Conservation (phyloP, 2,113 vertebrate genomes). For the Daubentonia madagascariensis region DNA sequence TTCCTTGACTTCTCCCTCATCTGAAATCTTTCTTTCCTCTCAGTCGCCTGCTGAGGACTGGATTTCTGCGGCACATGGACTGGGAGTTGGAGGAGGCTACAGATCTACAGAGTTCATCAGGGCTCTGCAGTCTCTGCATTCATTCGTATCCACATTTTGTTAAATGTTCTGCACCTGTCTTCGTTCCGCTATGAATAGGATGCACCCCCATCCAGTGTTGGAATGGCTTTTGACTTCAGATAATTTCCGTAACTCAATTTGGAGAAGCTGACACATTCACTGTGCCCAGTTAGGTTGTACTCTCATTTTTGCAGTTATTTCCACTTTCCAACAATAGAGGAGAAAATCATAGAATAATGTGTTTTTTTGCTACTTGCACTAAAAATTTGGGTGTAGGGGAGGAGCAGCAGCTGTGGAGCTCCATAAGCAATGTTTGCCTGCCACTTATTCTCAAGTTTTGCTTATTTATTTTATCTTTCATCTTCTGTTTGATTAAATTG, state of each 20-base stretch:
- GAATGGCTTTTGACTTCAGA: neutral
- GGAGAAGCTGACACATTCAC: neutral
- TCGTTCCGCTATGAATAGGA: neutral
- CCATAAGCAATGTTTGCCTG: neutral
- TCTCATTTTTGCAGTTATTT: neutral
- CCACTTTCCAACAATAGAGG: neutral
- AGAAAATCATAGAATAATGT: neutral
- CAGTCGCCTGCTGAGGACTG: neutral
- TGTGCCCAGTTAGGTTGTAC: neutral
- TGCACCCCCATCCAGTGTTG: neutral
- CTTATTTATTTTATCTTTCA: neutral
- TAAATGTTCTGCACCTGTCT: neutral
- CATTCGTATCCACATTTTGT: neutral
- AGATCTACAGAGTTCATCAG: neutral
- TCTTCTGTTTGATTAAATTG: slow-evolving; percentile 28
- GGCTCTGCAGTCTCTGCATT: neutral
- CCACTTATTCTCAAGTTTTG: neutral
- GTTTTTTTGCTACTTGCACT: neutral
- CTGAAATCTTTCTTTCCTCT: neutral
- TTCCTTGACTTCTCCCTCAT: neutral
- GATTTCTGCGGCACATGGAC: neutral
- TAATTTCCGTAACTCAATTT: too few species aligned
- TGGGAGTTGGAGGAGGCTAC: neutral
- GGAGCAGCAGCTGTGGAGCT: neutral
- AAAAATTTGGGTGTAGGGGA: neutral